Base-by-base conservation (phyloP, 2,113 vertebrate genomes). In the Notothenia rossii region DNA sequence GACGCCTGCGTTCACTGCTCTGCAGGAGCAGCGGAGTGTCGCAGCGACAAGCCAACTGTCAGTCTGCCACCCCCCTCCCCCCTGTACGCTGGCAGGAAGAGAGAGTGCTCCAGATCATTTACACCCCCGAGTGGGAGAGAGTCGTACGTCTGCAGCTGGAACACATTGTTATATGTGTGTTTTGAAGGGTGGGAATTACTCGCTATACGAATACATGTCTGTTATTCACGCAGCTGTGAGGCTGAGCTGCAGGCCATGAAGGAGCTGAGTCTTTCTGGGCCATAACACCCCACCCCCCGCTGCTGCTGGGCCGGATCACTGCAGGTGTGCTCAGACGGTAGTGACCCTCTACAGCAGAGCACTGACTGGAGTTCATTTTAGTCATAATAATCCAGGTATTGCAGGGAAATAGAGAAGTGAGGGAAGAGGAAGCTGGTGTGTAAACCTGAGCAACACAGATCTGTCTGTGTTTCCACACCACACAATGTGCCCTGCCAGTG, bases 161-260 rank as follows among this genome's bases (percentile, higher is more conserved):
- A 90, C 89, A 88, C 84, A 91, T 90, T 87, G 84, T 84, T 91
- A 63, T 84, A 79, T 76, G 85, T 88, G 82, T 83, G 83, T 86
- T 90, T 79, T 87, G 89, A 89, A 90, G 72, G 88, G 76, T 81
- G 77, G 81, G 85, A 87, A 91, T 88, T 83, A 88, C 84, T 66
- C 61, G 61, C 81, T 73, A 18, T 72, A 86, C 12, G 49, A 83
- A 74, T 83, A 61, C 72, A 75, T 82, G 78, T 91, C 65, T 64
- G 72, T 82, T 84, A 74, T 73, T 77, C 61, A 78, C 10, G 20
- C 72, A 46, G 59, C 71, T 62, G 72, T 20, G 78, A 53, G 51
- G 33, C 66, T 48, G 51, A 72, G 62, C 56, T 61, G 13, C 65
- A 33, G 58, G 56, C 75, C 59, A 43, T 72, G 66, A 84, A 81